Evolutionary conservation across 2,113 vertebrate genomes (phyloP).

Genomic region (Atrichornis clamosus): DNA sequence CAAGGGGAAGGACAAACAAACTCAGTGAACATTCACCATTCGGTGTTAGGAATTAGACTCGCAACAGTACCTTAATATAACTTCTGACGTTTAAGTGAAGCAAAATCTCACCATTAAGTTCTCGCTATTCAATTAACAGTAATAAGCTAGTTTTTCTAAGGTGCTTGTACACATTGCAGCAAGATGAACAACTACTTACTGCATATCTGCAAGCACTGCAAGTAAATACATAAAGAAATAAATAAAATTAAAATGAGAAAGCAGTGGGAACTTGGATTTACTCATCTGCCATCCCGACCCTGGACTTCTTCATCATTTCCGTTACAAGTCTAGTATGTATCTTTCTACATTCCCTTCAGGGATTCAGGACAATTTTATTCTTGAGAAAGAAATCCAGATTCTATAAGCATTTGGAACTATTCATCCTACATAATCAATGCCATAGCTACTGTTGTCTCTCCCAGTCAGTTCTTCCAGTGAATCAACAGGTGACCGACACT

Average conservation of each 20-base stretch:
- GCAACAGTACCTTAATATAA: background rate
- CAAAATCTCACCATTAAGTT: background rate
- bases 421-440: background rate
- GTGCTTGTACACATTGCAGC: background rate
- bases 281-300: background rate
- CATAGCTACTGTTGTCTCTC: background rate
- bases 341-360: background rate
- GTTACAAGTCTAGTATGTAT: background rate
- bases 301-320: background rate
- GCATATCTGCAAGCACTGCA: background rate
- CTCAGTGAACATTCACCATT: background rate
- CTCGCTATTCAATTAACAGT: background rate
- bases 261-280: background rate
- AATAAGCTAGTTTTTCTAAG: background rate
- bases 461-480: background rate
- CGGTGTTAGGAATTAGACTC: background rate
- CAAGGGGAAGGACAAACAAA: background rate
- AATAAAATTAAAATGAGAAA: background rate
- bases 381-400: background rate
- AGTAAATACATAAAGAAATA: background rate
- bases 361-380: background rate
- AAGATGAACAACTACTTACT: background rate
- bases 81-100: background rate
- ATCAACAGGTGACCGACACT: background rate
- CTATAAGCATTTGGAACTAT: background rate